Evolutionary conservation across 2,888 invertebrate species (phyloP), one percentile per base, ranked within the genome.

Genomic region (Leptopilina syphax): DNA sequence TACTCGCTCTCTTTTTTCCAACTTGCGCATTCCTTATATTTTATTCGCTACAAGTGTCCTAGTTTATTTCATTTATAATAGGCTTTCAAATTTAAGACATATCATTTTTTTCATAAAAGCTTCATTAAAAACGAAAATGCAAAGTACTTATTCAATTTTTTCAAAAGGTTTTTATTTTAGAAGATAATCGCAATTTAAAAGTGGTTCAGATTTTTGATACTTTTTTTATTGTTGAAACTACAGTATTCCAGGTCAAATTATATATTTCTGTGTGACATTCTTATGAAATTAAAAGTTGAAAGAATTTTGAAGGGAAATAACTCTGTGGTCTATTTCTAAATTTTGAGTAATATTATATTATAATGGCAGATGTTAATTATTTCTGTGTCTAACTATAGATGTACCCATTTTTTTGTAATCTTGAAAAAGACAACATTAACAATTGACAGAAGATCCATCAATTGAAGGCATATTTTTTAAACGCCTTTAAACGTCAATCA

Each of bases 1-100:
- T 87, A 87, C 86, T 84, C 83, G 82, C 82, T 85, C 85, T 85
- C 85, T 83, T 67, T 65, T 78, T 81, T 84, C 68, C 77, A 79
- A 79, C 80, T 81, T 85, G 83, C 84, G 83, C 84, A 82, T 85
- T 85, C 85, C 85, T 82, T 24, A 41, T 24, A 73, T 65, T 78
- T 76, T 78, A 65, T 50, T 63, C 27, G 12, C 47, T 34, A 13
- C 47, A 50, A 65, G 47, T 65, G 47, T 65, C 24, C 24, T 12
- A 18, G 10, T 77, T 65, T 65, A 65, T 44, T 44, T 65, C 24
- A 10, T 65, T 13, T 44, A 77, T 34, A n/a, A 47, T 57, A 34
- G 3, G 10, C 34, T 73, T 73, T 34, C 8, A 34, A 57, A 57
- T 73, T 73, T 57, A 34, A 73, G 13, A 57, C 12, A 65, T 5